These are phyloP conservation scores for Panurus biarmicus DNA, from an alignment of 2,113 vertebrate genomes.

Conservation along the genomic window DNA sequence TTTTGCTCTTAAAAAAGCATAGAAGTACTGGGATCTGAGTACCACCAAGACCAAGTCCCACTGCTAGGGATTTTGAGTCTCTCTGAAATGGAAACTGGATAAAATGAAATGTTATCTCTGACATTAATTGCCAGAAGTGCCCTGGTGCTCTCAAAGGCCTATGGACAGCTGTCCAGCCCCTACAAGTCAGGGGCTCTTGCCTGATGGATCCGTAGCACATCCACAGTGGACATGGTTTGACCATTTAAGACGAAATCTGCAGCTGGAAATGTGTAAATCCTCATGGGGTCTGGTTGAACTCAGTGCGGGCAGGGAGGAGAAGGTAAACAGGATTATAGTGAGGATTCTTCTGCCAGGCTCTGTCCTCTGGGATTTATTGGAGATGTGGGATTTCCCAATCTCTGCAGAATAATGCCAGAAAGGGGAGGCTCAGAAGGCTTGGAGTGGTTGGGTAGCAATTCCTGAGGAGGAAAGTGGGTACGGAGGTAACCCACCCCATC, in stretches of 20 bases:
- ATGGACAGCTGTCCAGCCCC: neutral
- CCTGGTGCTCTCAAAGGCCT: neutral
- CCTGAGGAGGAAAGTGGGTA: neutral
- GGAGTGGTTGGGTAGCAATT: neutral
- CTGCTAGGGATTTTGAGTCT: neutral
- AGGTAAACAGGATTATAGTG: neutral
- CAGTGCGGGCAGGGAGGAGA: neutral
- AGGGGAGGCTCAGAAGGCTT: neutral
- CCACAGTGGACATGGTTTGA: neutral
- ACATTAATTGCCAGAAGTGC: neutral
- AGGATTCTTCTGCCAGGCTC: neutral
- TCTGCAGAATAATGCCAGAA: neutral
- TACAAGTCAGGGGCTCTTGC: neutral
- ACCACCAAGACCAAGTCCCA: neutral
- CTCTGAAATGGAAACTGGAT: neutral
- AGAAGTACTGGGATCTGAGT: neutral
- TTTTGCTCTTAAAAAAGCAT: neutral
- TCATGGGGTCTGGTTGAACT: neutral
- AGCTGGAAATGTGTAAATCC: neutral
- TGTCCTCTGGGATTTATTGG: neutral
- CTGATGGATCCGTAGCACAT: accelerated
- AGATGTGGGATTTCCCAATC: neutral
- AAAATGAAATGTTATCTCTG: neutral
- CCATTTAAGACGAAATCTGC: neutral
- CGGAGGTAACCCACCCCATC: neutral